Evolutionary conservation across 2,888 invertebrate species (phyloP), one percentile per base, ranked within the genome.

Genomic region (Drosophila maculinotata): DNA sequence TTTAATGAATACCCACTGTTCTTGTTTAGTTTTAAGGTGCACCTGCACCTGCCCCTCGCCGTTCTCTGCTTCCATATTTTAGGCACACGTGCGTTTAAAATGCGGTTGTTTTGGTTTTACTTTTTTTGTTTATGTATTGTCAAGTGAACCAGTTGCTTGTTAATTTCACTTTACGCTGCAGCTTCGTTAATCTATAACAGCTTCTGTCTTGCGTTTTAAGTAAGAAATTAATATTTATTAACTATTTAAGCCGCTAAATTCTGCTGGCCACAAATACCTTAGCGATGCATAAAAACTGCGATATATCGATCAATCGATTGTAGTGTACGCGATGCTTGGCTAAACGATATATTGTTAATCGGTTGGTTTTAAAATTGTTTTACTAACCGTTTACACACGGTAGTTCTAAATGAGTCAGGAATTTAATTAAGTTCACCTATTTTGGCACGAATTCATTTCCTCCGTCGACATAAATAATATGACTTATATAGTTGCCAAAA

Each of bases 1-100:
- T n/a, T n/a, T n/a, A n/a, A n/a, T n/a, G n/a, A 20, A 6, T 45
- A 56, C 95, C 93, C 92, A 96, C 97, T 94, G 93, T 90, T 94
- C 93, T 90, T 97, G 96, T 92, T 96, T 97, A 10, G 96, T 97
- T 67, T 95, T 92, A 79, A 97, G 94, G 85, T 95, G 94, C 63
- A 96, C 94, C 93, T 96, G 96, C 58, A 96, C 90, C 90, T 96
- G 95, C 26, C 93, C 93, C 89, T 92, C 92, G 62, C 90, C 92
- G 69, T 87, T 90, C 76, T 90, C 90, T 51, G 84, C 82, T 74
- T 90, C 90, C 90, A 91, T 91, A 36, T 45, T 66, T 39, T 26
- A 28, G n/a, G n/a, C 59, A 74, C 83, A 85, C 83, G 79, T 84
- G 79, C 84, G 84, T 79, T 78, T 72, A 38, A n/a, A 9, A 26